Evolutionary conservation across 1,140 invertebrate genomes (phyloP), one percentile per base, ranked within the genome.

Genomic region (Lepeophtheirus salmonis): DNA sequence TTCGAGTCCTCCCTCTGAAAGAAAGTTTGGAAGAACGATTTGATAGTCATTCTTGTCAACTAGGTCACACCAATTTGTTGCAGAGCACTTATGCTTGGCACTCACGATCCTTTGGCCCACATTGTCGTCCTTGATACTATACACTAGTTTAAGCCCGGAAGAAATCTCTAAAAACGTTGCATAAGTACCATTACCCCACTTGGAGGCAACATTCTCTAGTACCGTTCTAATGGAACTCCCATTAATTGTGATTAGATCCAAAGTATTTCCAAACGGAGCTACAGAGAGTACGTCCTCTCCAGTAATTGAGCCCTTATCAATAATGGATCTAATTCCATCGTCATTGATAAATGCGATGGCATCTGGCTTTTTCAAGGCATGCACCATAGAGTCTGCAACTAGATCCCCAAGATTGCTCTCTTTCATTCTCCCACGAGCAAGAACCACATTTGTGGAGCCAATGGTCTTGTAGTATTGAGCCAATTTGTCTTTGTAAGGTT

Each of bases 201-300:
- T 68, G 14, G 68, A 64, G 1, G 79, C 78, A 0, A 75, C 75
- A 64, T 76, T 76, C 66, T 83, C 80, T 16, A 83, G 70, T 22
- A 77, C 77, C 61, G 78, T 70, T 60, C 75, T 64, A 3, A 86
- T 66, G 59, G 80, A 71, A 24, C 72, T 66, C 0, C 83, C 84
- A 2, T 71, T 72, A 25, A 85, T 64, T 62, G 80, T 78, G 48
- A 82, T 75, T 1, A 79, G 71, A 62, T 82, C 79, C 24, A 84
- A 72, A 12, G 72, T 76, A 67, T 84, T 84, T 64, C 79, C 78
- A 63, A 86, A 86, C 1, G 84, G 84, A 17, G 78, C 70, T 13
- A 78, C 75, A 61, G 77, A 77, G 1, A 82, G 66, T 1, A 85
- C 65, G 60, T 80, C 79, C 48, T 77, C 79, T 23, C 78, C 79